phyloP scores from a whole-genome alignment of 2,888 invertebrate species.

The Eupithecia pulchellata region DNA sequence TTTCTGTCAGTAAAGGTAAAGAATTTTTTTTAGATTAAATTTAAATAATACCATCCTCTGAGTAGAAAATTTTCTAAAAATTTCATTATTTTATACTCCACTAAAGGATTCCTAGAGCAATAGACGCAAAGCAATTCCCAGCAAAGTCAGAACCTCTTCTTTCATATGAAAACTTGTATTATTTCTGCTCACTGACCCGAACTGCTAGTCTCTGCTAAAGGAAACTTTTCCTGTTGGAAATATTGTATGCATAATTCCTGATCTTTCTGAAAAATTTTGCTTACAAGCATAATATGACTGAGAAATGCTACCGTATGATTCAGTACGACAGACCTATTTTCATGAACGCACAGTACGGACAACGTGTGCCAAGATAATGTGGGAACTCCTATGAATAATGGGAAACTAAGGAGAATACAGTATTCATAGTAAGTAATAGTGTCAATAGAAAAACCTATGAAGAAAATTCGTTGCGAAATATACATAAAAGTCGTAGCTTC shows the following conservation, averaged over 20 bases:
- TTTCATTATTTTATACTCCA: background rate
- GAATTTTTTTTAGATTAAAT: background rate
- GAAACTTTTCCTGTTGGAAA: slow-evolving; percentile 32
- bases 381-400: background rate
- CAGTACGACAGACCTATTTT: background rate
- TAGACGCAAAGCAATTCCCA: slow-evolving; percentile 17
- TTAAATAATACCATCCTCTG: background rate
- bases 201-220: slow-evolving; percentile 50
- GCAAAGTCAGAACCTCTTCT: slow-evolving; percentile 39
- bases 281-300: background rate
- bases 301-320: background rate
- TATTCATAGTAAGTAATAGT: no score
- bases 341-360: background rate
- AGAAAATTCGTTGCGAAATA: no score
- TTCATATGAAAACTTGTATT: slow-evolving; percentile 57
- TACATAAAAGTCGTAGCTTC: no score
- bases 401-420: background rate
- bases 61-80: no score
- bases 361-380: background rate
- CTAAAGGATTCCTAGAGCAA: background rate
- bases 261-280: background rate
- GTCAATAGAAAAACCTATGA: no score
- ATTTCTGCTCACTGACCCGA: slow-evolving; percentile 56
- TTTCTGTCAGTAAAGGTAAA: background rate
- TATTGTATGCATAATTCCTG: background rate